A percentile compares a stretch with the other conserved stretches of the same genome.
These are phyloP conservation scores for Drosophila kanapiae DNA, from an alignment of 1,140 invertebrate species.

Conservation along the genomic window DNA sequence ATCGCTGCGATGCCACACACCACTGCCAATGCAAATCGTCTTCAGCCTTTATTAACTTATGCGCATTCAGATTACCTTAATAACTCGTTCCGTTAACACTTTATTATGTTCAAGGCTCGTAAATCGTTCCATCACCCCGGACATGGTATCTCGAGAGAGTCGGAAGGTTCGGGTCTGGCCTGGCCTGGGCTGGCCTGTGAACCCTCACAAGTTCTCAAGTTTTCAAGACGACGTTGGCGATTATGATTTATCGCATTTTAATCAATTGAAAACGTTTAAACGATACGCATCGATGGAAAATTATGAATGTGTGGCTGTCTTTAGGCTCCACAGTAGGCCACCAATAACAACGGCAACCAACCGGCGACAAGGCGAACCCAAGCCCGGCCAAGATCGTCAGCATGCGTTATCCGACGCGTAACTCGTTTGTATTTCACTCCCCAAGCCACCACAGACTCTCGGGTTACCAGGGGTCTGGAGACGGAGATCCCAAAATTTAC, in stretches of 20 bases:
- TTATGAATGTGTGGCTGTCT: conserved; percentile 84
- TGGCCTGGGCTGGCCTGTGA: conserved; percentile 13
- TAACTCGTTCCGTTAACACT: conserved; percentile 85
- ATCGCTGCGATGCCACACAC: conserved; percentile 7
- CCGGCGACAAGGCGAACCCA: conserved; percentile 43
- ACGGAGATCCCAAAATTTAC: conserved; percentile 56
- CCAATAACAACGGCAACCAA: conserved; percentile 48
- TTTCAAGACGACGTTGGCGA: conserved; percentile 56
- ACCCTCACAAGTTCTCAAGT: conserved; percentile 28
- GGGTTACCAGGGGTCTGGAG: conserved; percentile 56
- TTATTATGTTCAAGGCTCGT: conserved; percentile 84
- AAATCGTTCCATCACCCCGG: conserved; percentile 83
- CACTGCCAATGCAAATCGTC: conserved; percentile 64
- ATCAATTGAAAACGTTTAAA: conserved; percentile 85
- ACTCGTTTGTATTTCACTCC: conserved; percentile 78
- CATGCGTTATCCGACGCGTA: conserved; percentile 77
- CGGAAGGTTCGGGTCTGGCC: conserved; percentile 5
- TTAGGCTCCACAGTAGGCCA: conserved; percentile 80
- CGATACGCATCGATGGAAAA: conserved; percentile 83
- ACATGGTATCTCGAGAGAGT: conserved; percentile 25
- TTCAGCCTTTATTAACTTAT: conserved; percentile 80
- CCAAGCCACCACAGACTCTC: conserved; percentile 54
- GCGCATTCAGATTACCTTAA: conserved; percentile 84
- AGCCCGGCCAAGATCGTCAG: conserved; percentile 50
- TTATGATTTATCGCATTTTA: conserved; percentile 85